Evolutionary conservation across 1,140 invertebrate genomes (phyloP).

Genomic region (Nebria ingens): DNA sequence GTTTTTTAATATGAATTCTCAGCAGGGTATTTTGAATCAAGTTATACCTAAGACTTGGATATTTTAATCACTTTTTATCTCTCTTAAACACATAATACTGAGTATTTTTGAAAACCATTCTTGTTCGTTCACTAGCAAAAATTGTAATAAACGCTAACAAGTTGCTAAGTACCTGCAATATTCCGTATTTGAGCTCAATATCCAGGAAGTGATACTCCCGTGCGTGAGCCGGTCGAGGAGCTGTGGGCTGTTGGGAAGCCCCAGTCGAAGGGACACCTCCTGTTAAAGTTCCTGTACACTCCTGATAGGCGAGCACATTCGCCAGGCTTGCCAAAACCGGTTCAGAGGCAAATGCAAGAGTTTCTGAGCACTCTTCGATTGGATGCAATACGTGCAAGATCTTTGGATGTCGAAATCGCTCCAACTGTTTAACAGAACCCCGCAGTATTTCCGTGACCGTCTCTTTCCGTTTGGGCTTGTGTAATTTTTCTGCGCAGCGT

Average conservation of each 20-base stretch:
- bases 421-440: slow-evolving; percentile 67
- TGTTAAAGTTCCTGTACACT: slow-evolving; percentile 32
- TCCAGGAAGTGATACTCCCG: slow-evolving; percentile 80
- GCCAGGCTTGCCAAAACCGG: slow-evolving; percentile 77
- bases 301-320: slow-evolving; percentile 68
- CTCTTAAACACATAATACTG: too few relatives aligned
- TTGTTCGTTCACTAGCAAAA: too few relatives aligned
- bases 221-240: slow-evolving; percentile 45
- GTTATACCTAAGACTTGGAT: too few relatives aligned
- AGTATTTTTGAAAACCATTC: too few relatives aligned
- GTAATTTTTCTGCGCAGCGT: slow-evolving; percentile 82
- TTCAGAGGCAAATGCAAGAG: slow-evolving; percentile 85
- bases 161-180: slow-evolving; percentile 92
- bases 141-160: too few relatives aligned
- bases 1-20: too few relatives aligned
- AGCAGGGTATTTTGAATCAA: too few relatives aligned
- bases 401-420: slow-evolving; percentile 80
- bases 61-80: too few relatives aligned
- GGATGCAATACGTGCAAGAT: slow-evolving; percentile 62
- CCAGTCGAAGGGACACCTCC: slow-evolving; percentile 33
- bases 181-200: slow-evolving; percentile 86
- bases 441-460: slow-evolving; percentile 84
- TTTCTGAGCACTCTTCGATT: slow-evolving; percentile 72
- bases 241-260: slow-evolving; percentile 30
- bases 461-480: slow-evolving; percentile 88